A percentile compares a stretch with the other conserved stretches of the same genome.
Conservation (phyloP, 2,797 vertebrate genomes). For the Fratercula arctica region DNA sequence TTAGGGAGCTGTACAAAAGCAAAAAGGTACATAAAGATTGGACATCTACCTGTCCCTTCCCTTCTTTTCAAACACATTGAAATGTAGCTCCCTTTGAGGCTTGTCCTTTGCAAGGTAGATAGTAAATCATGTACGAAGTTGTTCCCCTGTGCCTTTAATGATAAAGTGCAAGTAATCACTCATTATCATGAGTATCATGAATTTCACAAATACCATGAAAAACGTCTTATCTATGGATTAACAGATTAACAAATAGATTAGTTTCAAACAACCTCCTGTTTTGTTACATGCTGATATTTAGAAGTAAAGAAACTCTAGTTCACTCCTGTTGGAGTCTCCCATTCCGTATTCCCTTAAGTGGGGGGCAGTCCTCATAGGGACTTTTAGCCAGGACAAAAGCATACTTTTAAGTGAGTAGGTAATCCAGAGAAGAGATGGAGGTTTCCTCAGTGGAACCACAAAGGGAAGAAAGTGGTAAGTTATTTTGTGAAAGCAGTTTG, state of each 20-base stretch:
- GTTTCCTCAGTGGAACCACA: not conserved
- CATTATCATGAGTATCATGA: not conserved
- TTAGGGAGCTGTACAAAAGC: not conserved
- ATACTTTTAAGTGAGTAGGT: not conserved
- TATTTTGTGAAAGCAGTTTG: constrained; percentile 23
- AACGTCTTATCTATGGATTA: not conserved
- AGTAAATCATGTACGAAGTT: not conserved
- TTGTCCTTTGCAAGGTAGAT: not conserved
- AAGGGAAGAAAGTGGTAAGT: not conserved
- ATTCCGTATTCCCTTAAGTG: not conserved
- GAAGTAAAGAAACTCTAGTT: not conserved
- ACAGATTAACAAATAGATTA: not conserved
- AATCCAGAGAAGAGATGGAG: not conserved
- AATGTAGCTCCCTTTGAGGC: not conserved
- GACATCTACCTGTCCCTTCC: not conserved
- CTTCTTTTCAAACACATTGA: not conserved
- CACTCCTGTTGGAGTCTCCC: not conserved
- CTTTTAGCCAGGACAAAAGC: not conserved
- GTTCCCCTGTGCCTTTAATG: not conserved
- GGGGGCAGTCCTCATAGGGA: not conserved
- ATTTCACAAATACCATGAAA: not conserved
- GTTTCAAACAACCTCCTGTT: not conserved
- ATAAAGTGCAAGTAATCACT: not conserved
- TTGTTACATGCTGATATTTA: not conserved
- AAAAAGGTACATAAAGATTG: not conserved